phyloP scores from a whole-genome alignment of 2,888 invertebrate genomes.

The Opisthograptis luteolata region DNA sequence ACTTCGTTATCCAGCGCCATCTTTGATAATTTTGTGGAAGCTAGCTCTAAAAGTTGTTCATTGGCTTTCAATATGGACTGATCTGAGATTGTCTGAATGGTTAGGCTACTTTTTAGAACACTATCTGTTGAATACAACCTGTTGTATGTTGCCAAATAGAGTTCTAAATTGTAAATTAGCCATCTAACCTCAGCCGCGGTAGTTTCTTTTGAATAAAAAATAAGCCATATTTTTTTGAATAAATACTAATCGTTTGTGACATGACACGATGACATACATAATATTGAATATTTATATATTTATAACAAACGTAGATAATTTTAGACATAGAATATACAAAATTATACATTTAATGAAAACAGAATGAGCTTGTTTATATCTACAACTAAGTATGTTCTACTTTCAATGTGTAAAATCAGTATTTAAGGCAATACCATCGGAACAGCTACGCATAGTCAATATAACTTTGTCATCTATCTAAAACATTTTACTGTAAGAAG shows the following conservation, averaged over 20 bases:
- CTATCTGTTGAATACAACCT: too few species aligned
- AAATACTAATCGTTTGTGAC: conserved; percentile 9
- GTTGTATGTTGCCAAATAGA: too few species aligned
- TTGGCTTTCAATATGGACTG: too few species aligned
- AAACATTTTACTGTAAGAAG: conserved; percentile 10
- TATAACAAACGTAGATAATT: conserved; percentile 18
- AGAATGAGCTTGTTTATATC: conserved; percentile 27
- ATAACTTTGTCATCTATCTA: conserved; percentile 10
- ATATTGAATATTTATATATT: conserved; percentile 19
- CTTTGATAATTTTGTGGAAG: too few species aligned
- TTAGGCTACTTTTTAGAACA: too few species aligned
- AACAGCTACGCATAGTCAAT: conserved; percentile 16
- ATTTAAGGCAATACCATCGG: conserved; percentile 18
- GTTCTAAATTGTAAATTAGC: background rate
- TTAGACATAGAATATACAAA: conserved; percentile 17
- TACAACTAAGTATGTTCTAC: conserved; percentile 17
- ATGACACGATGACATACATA: conserved; percentile 12
- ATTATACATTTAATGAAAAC: conserved; percentile 26
- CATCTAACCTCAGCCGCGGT: conserved; percentile 3
- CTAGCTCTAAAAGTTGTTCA: too few species aligned
- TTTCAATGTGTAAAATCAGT: conserved; percentile 11
- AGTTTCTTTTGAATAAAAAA: background rate
- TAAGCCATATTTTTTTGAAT: conserved; percentile 5
- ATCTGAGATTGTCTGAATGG: too few species aligned
- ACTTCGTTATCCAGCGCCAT: too few species aligned